Base-by-base conservation (phyloP, 2,888 invertebrate genomes). In the Cataglyphis albicans region DNA sequence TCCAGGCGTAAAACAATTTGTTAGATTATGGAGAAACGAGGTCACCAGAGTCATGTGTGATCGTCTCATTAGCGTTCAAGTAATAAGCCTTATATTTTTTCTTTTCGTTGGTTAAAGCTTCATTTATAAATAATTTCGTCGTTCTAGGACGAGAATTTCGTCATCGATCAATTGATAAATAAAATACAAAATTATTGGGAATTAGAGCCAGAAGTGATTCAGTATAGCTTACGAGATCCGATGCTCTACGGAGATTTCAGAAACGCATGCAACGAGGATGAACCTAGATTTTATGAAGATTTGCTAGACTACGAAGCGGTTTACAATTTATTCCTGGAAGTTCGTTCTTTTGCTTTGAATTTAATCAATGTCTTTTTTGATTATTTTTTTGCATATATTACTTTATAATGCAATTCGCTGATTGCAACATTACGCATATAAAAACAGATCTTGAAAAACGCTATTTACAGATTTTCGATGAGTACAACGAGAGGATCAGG, bases 1-100 rank as follows among this genome's bases (percentile, higher is more conserved):
- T 94, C 96, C 96, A 73, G 96, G 96, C 78, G 95, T 96, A 29
- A 96, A 97, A 21, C 97, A 97, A 84, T 96, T 99, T 48, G 95
- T 98, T 1, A 96, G 99, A 9, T 97, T 98, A 35, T 99, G 99
- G 99, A 96, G 98, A 84, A 98, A 99, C 94, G 99, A 99, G 95
- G 98, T 98, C 94, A 96, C 96, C 0, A 95, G 99, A 84, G 98
- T 98, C 52, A 97, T 99, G 84, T 98, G 97, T 92, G 99, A 99
- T 95, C 95, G 98, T 64, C 96, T 99, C 15, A 98, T 98, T 87
- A 97, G 95, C 86, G 95, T 96, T 5, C 95, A 96, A 81, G 96
- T 96, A 94, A 92, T 88, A 35, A 21, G 4, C 0, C 1, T 29
- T 25, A 15, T n/a, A 44, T 44, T 29, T 48, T 64, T 18, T 52